Evolutionary conservation across 2,888 invertebrate genomes (phyloP).

Genomic region (Eilema caniola): DNA sequence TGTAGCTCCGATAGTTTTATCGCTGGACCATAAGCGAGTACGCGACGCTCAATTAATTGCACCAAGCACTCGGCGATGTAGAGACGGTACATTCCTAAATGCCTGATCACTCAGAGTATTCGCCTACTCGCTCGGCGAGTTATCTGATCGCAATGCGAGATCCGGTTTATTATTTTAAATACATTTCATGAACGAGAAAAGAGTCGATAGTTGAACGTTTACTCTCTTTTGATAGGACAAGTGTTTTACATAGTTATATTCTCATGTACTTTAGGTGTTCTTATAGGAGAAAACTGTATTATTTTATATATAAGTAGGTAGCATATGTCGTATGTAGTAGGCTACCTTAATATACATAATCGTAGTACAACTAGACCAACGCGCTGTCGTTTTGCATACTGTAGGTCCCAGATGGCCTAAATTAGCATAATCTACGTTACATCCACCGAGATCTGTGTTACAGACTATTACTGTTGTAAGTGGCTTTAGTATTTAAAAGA

Average conservation of each 20-base stretch:
- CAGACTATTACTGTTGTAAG: background rate
- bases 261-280: background rate
- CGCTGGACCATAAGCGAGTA: background rate
- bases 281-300: background rate
- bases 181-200: background rate
- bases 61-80: background rate
- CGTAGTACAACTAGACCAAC: background rate
- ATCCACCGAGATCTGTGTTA: background rate
- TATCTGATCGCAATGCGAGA: background rate
- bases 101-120: no score
- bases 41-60: background rate
- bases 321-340: background rate
- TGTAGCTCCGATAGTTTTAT: background rate
- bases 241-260: background rate
- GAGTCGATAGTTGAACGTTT: background rate
- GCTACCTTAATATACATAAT: background rate
- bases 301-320: background rate
- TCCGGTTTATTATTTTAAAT: background rate
- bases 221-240: background rate
- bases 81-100: background rate
- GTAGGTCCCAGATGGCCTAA: conserved; percentile 34
- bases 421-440: conserved; percentile 25
- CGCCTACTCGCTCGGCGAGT: background rate
- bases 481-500: background rate
- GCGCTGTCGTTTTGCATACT: background rate